A percentile compares a stretch with the other conserved stretches of the same genome.
Evolutionary conservation across 2,113 vertebrate genomes (phyloP).

Genomic region (Glaucidium brasilianum): DNA sequence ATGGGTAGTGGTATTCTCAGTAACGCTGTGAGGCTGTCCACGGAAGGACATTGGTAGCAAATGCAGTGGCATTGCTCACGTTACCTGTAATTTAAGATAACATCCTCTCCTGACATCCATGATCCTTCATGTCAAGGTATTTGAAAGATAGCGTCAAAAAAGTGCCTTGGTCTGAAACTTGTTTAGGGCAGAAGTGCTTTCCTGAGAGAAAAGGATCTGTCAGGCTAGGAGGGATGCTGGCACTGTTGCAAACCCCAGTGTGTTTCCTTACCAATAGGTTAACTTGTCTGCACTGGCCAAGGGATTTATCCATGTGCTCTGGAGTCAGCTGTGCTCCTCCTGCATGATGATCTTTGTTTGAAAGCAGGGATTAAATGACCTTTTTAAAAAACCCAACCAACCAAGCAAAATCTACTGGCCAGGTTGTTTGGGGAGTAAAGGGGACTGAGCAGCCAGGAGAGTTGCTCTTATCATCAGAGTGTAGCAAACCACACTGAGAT

Average conservation of each 20-base stretch:
- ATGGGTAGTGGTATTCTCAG: background rate
- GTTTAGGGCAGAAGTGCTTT: background rate
- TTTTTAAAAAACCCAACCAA: background rate
- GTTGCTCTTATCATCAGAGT: rapidly evolving
- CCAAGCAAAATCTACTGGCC: background rate
- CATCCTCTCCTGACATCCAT: background rate
- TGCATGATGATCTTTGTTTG: background rate
- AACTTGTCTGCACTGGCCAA: rapidly evolving
- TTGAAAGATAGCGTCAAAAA: background rate
- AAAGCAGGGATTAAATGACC: background rate
- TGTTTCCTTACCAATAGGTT: rapidly evolving
- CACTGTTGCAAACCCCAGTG: background rate
- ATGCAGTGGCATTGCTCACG: background rate
- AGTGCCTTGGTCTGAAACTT: background rate
- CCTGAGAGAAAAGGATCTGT: background rate
- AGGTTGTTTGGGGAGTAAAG: background rate
- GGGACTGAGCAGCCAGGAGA: background rate
- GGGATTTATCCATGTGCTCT: rapidly evolving
- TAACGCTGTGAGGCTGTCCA: rapidly evolving
- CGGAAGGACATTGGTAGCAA: background rate
- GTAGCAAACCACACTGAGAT: background rate
- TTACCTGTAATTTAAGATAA: background rate
- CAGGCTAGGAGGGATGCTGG: background rate
- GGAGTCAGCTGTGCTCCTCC: background rate
- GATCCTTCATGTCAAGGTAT: background rate